Conservation (phyloP, 2,888 invertebrate species). For the Netelia melanura region DNA sequence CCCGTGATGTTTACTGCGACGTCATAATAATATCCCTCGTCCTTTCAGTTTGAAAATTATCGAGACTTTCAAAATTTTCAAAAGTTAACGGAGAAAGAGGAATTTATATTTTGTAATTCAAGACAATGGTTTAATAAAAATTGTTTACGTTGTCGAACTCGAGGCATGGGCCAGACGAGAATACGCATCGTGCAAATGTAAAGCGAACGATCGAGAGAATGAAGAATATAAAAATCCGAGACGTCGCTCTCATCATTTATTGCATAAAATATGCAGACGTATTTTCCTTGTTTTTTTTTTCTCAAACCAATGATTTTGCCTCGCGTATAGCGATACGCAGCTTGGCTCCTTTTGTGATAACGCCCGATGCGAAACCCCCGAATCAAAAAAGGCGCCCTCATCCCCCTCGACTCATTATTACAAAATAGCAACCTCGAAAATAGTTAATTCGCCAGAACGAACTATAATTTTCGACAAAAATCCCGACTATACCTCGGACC, state of each 20-base stretch:
- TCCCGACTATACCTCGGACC: slow-evolving; percentile 31
- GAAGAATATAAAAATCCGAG: slow-evolving; percentile 30
- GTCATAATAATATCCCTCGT: background rate
- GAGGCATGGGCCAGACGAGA: slow-evolving; percentile 30
- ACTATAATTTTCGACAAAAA: slow-evolving; percentile 60
- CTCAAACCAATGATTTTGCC: slow-evolving; percentile 51
- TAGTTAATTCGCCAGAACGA: slow-evolving; percentile 61
- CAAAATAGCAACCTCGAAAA: slow-evolving; percentile 61
- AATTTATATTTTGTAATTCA: background rate
- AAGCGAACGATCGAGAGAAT: slow-evolving; percentile 21
- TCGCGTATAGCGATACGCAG: slow-evolving; percentile 3
- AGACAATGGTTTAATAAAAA: background rate
- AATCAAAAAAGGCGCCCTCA: slow-evolving; percentile 40
- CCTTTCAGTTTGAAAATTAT: background rate
- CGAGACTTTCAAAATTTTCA: no score
- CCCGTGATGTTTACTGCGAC: slow-evolving; percentile 27
- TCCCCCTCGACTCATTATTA: background rate
- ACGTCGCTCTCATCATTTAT: slow-evolving; percentile 10
- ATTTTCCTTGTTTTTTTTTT: slow-evolving; percentile 23
- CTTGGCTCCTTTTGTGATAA: slow-evolving; percentile 56
- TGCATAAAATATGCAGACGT: slow-evolving; percentile 29
- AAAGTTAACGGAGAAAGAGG: background rate
- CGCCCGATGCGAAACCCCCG: slow-evolving; percentile 39
- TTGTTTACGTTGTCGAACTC: slow-evolving; percentile 22
- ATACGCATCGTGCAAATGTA: slow-evolving; percentile 37